Evolutionary conservation across 2,888 invertebrate species (phyloP), one percentile per base, ranked within the genome.

Genomic region (Uloborus plumipes): DNA sequence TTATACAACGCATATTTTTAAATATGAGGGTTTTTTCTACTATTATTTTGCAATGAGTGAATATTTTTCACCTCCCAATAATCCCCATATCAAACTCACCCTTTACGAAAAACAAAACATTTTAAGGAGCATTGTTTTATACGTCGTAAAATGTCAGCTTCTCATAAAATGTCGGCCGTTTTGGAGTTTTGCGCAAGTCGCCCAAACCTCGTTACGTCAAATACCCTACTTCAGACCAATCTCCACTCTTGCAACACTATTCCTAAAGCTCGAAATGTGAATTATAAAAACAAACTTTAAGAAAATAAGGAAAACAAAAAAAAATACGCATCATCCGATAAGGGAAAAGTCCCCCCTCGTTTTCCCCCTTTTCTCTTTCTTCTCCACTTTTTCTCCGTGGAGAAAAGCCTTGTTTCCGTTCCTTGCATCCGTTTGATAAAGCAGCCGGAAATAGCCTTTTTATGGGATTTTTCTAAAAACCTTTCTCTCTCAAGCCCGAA

Each of bases 361-460:
- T 31, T 61, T 76, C 39, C 39, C 39, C 39, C 58, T 59, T 69
- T 67, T 53, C 50, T 50, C 51, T 20, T 50, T 53, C 39, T 39
- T 39, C 39, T 11, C 22, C 16, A 16, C 58, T 31, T 59, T 72
- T 59, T 61, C 75, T 20, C 20, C 11, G 67, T 49, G 47, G 39
- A 39, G 39, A 39, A 76, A 69, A 61, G 22, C 69, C 55, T 61
- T 39, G 61, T 69, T 76, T 76, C 76, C 76, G 76, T 15, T 53
- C n/a, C 20, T 6, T 14, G 51, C 69, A 69, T 76, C 76, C 76
- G 76, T 53, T 69, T 76, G 76, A 76, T 76, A 76, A 69, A 69
- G 47, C 47, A 53, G 39, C 31, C 61, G 76, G 76, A 76, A 76
- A 76, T 76, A 69, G 69, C 51, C 59, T 70, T 76, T 76, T 76